Evolutionary conservation across 2,113 vertebrate species (phyloP), one percentile per base, ranked within the genome.

Genomic region (Pterocles gutturalis): DNA sequence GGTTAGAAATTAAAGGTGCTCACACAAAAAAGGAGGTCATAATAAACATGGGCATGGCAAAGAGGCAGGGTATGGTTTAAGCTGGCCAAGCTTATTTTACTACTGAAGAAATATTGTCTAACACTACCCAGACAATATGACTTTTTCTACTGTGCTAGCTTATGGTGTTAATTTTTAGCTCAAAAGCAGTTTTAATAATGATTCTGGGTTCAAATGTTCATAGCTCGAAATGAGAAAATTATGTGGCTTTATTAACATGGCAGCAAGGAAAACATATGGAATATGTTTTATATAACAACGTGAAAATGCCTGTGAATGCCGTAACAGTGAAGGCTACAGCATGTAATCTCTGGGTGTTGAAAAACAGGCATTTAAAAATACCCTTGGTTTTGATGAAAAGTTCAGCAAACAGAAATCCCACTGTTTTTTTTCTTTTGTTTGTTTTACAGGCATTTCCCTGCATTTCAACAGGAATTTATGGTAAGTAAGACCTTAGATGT

Each of bases 391-490:
- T 90, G 67, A 62, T 83, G 53, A 91, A 65, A 94, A 53, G 38
- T 54, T 62, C 11, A 1, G 14, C 60, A 86, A 93, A 53, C 14
- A 54, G 87, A 90, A 95, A 87, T 83, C 28, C 19, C 87, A 91
- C 91, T 98, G 48, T 33, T n/a, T 76, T 85, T 87, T 76, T 96
- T 7, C 5, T 89, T 91, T 84, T 5, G 7, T 97, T 98, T 96
- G 86, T 92, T 98, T 98, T 97, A 80, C 98, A 99, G 99, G 99
- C 99, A 90, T 99, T 99, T 96, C 99, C 99, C 28, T 99, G 99
- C 96, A 99, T 99, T 98, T 99, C 99, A 84, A 99, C 99, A 5
- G 99, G 99, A 98, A 99, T 99, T 98, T 99, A 99, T 96, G 99
- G 99, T 99, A 98, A 99, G 99, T 67, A 70, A 70, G 62, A 95